phyloP scores from a whole-genome alignment of 2,797 vertebrate species.

The Trichosurus vulpecula region DNA sequence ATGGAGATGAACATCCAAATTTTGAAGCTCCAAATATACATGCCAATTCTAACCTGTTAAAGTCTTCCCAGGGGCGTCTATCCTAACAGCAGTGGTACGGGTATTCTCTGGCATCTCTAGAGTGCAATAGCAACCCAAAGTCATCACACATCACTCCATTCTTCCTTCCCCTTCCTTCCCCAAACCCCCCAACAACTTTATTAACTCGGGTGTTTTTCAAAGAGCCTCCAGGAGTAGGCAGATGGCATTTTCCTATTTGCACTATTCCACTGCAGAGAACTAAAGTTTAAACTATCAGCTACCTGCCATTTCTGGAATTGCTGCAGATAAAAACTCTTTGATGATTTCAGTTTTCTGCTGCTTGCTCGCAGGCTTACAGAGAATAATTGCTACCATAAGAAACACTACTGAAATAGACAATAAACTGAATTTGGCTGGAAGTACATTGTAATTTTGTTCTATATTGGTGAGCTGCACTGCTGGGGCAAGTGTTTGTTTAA shows the following conservation, averaged over 20 bases:
- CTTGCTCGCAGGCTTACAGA: conserved; percentile 86
- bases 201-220: conserved; percentile 78
- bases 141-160: conserved; percentile 63
- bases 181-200: conserved; percentile 60
- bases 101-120: background rate
- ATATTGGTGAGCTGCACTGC: conserved; percentile 84
- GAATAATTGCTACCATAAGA: conserved; percentile 87
- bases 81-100: background rate
- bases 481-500: conserved; percentile 85
- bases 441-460: conserved; percentile 86
- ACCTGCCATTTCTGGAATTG: conserved; percentile 88
- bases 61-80: conserved; percentile 12
- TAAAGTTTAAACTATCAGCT: conserved; percentile 87
- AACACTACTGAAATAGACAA: conserved; percentile 87
- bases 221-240: conserved; percentile 83
- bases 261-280: conserved; percentile 83
- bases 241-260: conserved; percentile 84
- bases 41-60: background rate
- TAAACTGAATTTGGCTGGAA: conserved; percentile 87
- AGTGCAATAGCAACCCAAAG: conserved; percentile 51
- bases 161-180: background rate
- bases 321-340: conserved; percentile 87
- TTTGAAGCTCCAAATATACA: background rate
- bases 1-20: background rate
- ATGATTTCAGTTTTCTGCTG: conserved; percentile 87